Conservation (phyloP, 2,113 vertebrate species). For the Pica pica region DNA sequence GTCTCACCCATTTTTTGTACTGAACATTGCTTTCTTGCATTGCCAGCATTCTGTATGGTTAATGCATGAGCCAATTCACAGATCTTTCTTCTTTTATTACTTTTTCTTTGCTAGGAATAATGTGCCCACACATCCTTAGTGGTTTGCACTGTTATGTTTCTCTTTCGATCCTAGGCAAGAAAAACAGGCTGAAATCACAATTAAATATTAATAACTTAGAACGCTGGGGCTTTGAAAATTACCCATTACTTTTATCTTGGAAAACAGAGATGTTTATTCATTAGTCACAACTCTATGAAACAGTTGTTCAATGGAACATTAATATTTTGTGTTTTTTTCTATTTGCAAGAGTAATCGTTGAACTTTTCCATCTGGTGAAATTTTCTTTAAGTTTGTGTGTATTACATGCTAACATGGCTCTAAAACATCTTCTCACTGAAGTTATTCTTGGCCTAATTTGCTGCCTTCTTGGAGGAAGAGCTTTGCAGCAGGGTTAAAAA, state of each 20-base stretch:
- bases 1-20: not conserved
- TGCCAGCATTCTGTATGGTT: not conserved
- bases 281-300: slow-evolving; percentile 20
- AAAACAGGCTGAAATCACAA: slow-evolving; percentile 6
- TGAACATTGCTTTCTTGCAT: not conserved
- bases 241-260: slow-evolving; percentile 9
- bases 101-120: slow-evolving; percentile 3
- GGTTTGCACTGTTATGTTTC: not conserved
- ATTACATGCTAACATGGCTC: not conserved
- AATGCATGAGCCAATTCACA: not conserved
- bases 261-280: slow-evolving; percentile 30
- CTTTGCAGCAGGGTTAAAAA: not conserved
- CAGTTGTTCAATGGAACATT: slow-evolving; percentile 3
- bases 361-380: not conserved
- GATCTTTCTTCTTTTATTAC: not conserved
- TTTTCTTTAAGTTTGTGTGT: not conserved
- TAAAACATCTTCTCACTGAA: not conserved
- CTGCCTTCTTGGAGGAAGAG: not conserved
- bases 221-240: not conserved
- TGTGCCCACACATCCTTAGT: not conserved
- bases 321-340: not conserved
- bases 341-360: not conserved
- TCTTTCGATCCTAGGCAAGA: not conserved
- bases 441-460: not conserved
- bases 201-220: slow-evolving; percentile 24